Conservation (phyloP, 2,888 invertebrate genomes). For the Ormyrus pomaceus region DNA sequence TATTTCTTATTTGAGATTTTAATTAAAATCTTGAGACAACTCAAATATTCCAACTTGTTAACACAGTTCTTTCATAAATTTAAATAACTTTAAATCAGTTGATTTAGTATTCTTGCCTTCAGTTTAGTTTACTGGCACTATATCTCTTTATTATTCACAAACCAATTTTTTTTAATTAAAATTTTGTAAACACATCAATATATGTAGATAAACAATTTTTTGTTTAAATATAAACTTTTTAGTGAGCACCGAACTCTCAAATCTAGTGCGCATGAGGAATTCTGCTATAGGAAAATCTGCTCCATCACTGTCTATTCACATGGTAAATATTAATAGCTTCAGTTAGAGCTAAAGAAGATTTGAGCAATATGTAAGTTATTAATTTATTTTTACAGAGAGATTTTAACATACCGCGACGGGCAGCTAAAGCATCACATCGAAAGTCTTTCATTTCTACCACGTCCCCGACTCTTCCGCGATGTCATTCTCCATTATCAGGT, state of each 20-base stretch:
- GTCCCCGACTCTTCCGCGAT: constrained; percentile 85
- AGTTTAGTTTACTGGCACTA: no score
- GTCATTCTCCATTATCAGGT: constrained; percentile 87
- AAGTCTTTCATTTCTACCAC: constrained; percentile 86
- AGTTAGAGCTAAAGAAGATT: no score
- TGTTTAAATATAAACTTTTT: constrained; percentile 55
- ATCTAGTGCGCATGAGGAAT: constrained; percentile 91
- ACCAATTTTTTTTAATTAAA: no score
- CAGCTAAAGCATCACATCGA: constrained; percentile 81
- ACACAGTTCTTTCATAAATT: no score
- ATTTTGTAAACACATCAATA: no score
- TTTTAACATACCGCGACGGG: constrained; percentile 76
- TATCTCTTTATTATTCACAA: no score
- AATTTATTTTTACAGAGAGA: constrained; percentile 68
- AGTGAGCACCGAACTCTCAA: constrained; percentile 79
- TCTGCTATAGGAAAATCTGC: constrained; percentile 95
- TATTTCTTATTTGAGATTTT: not conserved
- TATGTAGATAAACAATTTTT: no score
- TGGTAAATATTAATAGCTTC: constrained; percentile 77
- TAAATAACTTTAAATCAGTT: no score
- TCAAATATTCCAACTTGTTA: no score
- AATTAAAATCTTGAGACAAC: no score
- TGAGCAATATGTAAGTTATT: no score
- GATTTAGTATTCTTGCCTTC: no score
- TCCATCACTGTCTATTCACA: constrained; percentile 88